Evolutionary conservation across 2,888 invertebrate genomes (phyloP), one percentile per base, ranked within the genome.

Genomic region (Dasysyrphus tricinctus): DNA sequence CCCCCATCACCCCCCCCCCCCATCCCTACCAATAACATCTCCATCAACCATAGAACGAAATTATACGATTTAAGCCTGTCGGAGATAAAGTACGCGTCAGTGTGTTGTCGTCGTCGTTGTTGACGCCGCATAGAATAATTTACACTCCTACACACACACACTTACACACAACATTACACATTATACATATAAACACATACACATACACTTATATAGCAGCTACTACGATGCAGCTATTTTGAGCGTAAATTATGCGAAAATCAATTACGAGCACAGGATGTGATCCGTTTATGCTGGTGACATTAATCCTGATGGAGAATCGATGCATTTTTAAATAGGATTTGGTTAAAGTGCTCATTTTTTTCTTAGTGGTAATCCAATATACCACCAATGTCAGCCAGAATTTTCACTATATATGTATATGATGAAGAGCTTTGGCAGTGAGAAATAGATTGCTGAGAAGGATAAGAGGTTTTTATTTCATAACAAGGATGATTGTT

Each of bases 191-290:
- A 19, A 9, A 57, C 49, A 14, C 12, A 29, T 12, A 19, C 32
- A 19, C 12, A 49, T 37, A 34, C 32, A 59, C 16, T 12, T 11
- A 12, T 29, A 51, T 49, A 12, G 32, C 12, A 16, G 72, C 32
- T 54, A 19, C 8, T 57, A 19, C 49, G n/a, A 37, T 11, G 44
- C 61, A 51, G 44, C 61, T 67, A 75, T 79, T 79, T 75, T 59
- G 63, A 65, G 83, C 74, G 69, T 80, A 75, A 83, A 83, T 83
- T 83, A 83, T 83, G 70, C 57, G 80, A 79, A 83, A 83, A 83
- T 80, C 74, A 83, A 83, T 83, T 80, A 79, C 63, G 79, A 56
- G 57, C 63, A 75, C 69, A 72, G 79, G 74, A 75, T 70, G 63
- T 75, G 79, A 79, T 79, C 80, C 79, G 34, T 70, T 79, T 80